Percentiles rank a stretch among this genome's conserved stretches.
Conservation (phyloP, 2,113 vertebrate species). For the Myxocyprinus asiaticus region DNA sequence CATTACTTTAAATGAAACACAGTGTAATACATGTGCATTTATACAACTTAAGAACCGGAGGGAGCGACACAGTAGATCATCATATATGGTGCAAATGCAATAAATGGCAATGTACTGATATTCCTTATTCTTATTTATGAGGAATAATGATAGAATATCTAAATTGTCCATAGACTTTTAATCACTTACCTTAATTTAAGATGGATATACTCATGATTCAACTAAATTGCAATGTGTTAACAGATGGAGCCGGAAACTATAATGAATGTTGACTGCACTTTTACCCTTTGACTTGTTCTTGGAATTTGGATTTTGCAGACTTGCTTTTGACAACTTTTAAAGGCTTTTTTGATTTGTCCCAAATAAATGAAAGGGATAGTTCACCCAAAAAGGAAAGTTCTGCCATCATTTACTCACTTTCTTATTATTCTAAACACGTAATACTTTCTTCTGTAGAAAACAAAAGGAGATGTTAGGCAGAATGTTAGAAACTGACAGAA, state of each 20-base stretch:
- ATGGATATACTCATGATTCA: neutral
- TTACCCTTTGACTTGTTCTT: neutral
- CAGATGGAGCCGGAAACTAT: neutral
- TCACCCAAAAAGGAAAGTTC: too few species aligned
- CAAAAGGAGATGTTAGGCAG: too few species aligned
- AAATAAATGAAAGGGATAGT: too few species aligned
- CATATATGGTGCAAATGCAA: neutral
- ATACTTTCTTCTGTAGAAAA: too few species aligned
- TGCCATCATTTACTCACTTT: too few species aligned
- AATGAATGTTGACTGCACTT: neutral
- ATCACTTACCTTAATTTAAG: neutral
- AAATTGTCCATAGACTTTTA: slow-evolving; percentile 22
- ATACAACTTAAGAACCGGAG: neutral
- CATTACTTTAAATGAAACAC: slow-evolving; percentile 10
- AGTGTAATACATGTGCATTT: slow-evolving; percentile 5
- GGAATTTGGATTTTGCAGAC: neutral
- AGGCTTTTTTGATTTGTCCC: neutral
- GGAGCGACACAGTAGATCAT: neutral
- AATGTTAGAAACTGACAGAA: too few species aligned
- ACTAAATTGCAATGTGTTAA: slow-evolving; percentile 12
- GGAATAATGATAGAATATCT: neutral
- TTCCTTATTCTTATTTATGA: neutral
- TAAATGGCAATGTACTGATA: neutral
- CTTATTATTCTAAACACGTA: too few species aligned
- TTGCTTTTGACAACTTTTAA: neutral